Percentiles rank a stretch among this genome's conserved stretches.
Conservation (phyloP, 2,113 vertebrate genomes). For the Dicerorhinus sumatrensis region DNA sequence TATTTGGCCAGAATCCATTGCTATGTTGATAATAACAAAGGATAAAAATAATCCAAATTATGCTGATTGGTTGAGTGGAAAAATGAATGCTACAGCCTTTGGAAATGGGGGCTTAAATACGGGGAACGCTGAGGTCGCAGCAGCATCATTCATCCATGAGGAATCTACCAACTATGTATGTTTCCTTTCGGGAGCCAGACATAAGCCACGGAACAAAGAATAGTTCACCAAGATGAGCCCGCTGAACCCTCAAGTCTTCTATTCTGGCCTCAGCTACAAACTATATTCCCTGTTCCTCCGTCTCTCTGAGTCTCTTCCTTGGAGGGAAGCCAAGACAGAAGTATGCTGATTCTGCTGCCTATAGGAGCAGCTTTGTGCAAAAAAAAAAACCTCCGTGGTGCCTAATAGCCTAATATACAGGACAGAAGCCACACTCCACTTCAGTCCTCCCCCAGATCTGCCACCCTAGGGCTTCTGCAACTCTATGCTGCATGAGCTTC, state of each 20-base stretch:
- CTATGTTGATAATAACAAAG: neutral
- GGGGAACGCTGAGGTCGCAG: neutral
- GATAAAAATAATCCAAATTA: neutral
- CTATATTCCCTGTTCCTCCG: neutral
- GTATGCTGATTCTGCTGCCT: neutral
- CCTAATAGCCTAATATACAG: neutral
- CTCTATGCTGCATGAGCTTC: too few species aligned
- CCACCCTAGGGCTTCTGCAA: neutral
- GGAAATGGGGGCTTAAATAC: neutral
- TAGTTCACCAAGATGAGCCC: neutral
- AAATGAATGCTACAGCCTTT: neutral
- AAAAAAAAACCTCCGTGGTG: neutral
- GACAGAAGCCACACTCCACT: neutral
- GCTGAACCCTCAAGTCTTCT: neutral
- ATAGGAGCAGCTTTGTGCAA: neutral
- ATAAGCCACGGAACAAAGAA: neutral
- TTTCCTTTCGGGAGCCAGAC: neutral
- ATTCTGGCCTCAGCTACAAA: neutral
- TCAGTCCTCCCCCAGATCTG: neutral
- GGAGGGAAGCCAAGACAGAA: neutral
- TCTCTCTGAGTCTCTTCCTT: neutral
- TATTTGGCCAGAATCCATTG: neutral
- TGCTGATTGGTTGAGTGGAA: neutral
- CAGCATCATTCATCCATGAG: fast-evolving
- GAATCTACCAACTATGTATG: fast-evolving